Base-by-base conservation (phyloP, 2,888 invertebrate genomes). In the Neoscelio sp. region DNA sequence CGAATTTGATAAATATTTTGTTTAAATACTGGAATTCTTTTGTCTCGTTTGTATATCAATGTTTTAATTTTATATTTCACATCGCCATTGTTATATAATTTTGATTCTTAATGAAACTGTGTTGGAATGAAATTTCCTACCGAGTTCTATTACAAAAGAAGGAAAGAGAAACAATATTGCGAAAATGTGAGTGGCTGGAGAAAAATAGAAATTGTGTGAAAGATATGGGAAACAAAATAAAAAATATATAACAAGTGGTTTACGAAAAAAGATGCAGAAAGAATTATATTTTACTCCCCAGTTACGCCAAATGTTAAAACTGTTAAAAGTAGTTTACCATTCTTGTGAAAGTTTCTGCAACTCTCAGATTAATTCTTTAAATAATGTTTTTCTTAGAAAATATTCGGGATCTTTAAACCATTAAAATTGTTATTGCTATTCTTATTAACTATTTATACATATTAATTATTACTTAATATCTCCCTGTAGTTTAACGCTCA, bases 41-140 rank as follows among this genome's bases (percentile, higher is more conserved):
- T n/a, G n/a, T n/a, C n/a, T n/a, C n/a, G n/a, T n/a, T n/a, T n/a
- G n/a, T n/a, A n/a, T n/a, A n/a, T n/a, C n/a, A n/a, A n/a, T n/a
- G n/a, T n/a, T n/a, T n/a, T n/a, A n/a, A n/a, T n/a, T n/a, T n/a
- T n/a, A n/a, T n/a, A n/a, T n/a, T n/a, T n/a, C n/a, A n/a, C 23
- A 23, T 6, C 4, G 23, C 23, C 23, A 23, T 23, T 23, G 6
- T 23, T n/a, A n/a, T n/a, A n/a, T n/a, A n/a, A n/a, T n/a, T n/a
- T n/a, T n/a, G n/a, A n/a, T n/a, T n/a, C n/a, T n/a, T n/a, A n/a
- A n/a, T n/a, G n/a, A n/a, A n/a, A n/a, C n/a, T n/a, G n/a, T n/a
- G n/a, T n/a, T n/a, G n/a, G n/a, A 60, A 60, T 65, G 50, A 52
- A 65, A 65, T 65, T 65, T 65, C 42, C 42, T 23, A 13, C 13